Evolutionary conservation across 2,113 vertebrate genomes (phyloP).

Genomic region (Dasyurus viverrinus): DNA sequence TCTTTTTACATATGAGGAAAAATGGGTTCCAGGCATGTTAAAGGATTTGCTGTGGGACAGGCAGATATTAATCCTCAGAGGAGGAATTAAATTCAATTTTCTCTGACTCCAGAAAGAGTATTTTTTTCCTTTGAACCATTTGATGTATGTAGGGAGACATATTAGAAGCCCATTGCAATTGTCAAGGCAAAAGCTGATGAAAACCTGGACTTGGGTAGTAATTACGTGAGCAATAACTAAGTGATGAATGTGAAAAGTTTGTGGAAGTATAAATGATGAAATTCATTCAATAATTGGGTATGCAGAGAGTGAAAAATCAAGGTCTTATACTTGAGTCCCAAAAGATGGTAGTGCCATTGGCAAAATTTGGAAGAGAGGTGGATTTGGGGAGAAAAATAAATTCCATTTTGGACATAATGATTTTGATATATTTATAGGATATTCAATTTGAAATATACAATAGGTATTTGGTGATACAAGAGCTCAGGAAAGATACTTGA

Average conservation of each 20-base stretch:
- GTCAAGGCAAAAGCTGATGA: neutral
- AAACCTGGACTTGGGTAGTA: neutral
- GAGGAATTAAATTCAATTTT: neutral
- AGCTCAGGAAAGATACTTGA: neutral
- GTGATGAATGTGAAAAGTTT: neutral
- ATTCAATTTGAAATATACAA: neutral
- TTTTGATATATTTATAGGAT: neutral
- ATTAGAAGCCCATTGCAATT: neutral
- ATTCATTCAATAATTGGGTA: neutral
- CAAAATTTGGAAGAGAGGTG: neutral
- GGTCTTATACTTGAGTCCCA: neutral
- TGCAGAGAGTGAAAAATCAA: neutral
- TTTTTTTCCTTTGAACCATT: neutral
- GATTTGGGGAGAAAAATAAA: neutral
- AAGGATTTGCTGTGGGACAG: neutral
- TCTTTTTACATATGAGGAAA: neutral
- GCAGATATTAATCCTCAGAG: neutral
- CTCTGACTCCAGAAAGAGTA: neutral
- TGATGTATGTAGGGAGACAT: neutral
- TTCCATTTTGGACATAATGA: neutral
- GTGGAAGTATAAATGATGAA: neutral
- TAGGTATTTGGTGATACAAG: neutral
- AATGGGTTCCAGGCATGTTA: neutral
- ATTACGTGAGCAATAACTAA: neutral
- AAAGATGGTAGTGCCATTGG: neutral